A percentile compares a stretch with the other conserved stretches of the same genome.
Conservation (phyloP, 1,140 invertebrate species). For the Capitella teleta region DNA sequence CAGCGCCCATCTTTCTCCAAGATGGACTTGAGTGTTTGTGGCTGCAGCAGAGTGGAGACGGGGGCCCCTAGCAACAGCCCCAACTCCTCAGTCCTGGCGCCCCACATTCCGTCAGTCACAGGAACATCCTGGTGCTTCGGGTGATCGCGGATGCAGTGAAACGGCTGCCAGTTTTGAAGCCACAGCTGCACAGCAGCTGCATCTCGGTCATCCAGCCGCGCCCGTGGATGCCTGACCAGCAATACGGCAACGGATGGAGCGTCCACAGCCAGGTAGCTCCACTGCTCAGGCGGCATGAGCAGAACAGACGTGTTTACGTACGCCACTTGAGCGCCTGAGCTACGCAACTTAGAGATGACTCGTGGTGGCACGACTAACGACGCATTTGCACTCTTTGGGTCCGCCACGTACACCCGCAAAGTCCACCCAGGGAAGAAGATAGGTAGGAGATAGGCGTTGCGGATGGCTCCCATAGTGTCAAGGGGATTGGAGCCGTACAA, state of each 20-base stretch:
- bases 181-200: conserved; percentile 25
- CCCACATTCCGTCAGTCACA: conserved; percentile 6
- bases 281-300: conserved; percentile 10
- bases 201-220: conserved; percentile 20
- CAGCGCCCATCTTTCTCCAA: conserved; percentile 1
- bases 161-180: conserved; percentile 17
- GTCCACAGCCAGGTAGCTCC: conserved; percentile 26
- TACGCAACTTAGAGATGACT: background rate
- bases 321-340: background rate
- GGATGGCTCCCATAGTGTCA: conserved; percentile 5
- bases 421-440: conserved; percentile 9
- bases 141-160: conserved; percentile 30
- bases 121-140: conserved; percentile 13
- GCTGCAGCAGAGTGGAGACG: background rate
- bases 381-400: background rate
- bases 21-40: background rate
- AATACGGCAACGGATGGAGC: conserved; percentile 28
- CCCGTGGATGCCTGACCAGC: conserved; percentile 26
- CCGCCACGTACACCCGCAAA: conserved; percentile 3
- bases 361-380: background rate
- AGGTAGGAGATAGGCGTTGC: conserved; percentile 6
- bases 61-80: background rate
- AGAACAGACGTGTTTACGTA: background rate
- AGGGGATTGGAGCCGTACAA: conserved; percentile 1
- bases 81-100: background rate